Evolutionary conservation across 1,140 invertebrate species (phyloP), one percentile per base, ranked within the genome.

Genomic region (Gonioctena quinquepunctata): DNA sequence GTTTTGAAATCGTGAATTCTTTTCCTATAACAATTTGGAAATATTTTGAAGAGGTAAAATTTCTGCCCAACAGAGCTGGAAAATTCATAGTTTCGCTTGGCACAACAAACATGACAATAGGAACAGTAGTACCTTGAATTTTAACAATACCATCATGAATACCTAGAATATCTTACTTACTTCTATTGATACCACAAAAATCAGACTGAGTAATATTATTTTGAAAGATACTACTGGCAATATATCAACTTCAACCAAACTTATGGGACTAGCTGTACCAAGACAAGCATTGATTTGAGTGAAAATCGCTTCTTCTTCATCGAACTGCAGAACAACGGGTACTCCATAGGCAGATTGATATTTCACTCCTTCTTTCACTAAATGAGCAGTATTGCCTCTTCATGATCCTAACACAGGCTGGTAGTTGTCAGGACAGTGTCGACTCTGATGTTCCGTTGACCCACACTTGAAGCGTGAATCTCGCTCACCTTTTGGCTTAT

Each of bases 391-490:
- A 42, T n/a, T 42, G 33, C 33, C n/a, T 13, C 33, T 42, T 8
- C 33, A 8, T 13, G 33, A n/a, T 13, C n/a, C n/a, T n/a, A n/a
- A n/a, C n/a, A n/a, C 33, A 42, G 11, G 33, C 33, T n/a, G 33
- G 2, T 8, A 42, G n/a, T 5, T 42, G 19, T 49, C 5, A 48
- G 11, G 21, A 48, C 21, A 48, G 3, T 21, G 6, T 21, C 22
- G 6, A 21, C 4, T 28, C 26, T 61, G 54, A 28, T 68, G 66
- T 19, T 60, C 56, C 8, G n/a, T 16, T 68, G 65, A 18, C 52
- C 70, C 60, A 27, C 67, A 69, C 8, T 50, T 8, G 23, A 63
- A 69, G 52, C 67, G 49, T 19, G 67, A 63, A 26, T 60, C 59
- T 2, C 33, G 3, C 19, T 26, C 59, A 8, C 67, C 2, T 50